A percentile compares a stretch with the other conserved stretches of the same genome.
Conservation (phyloP, 1,140 invertebrate genomes). For the Trissolcus basalis region DNA sequence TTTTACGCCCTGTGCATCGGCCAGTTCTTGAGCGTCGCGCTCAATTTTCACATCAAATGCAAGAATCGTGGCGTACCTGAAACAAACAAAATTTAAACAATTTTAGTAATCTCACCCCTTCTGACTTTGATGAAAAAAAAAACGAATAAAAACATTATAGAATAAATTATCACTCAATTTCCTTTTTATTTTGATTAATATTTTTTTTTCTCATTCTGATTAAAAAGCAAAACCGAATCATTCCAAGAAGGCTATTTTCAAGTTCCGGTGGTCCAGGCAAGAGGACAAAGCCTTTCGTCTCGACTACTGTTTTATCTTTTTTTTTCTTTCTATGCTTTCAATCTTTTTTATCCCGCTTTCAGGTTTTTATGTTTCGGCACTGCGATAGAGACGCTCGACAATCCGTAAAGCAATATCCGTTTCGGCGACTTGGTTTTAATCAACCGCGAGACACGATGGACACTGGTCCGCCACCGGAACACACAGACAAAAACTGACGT, state of each 20-base stretch:
- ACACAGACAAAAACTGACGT: no score
- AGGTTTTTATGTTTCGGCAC: slow-evolving; percentile 18
- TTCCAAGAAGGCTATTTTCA: slow-evolving; percentile 18
- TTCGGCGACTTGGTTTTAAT: slow-evolving; percentile 58
- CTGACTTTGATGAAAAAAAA: no score
- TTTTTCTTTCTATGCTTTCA: slow-evolving; percentile 8
- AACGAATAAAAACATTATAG: no score
- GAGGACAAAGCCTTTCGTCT: slow-evolving; percentile 43
- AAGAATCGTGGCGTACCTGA: slow-evolving; percentile 95
- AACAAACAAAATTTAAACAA: slow-evolving; percentile 16
- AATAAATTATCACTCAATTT: no score
- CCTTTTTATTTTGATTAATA: no score
- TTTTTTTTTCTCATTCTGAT: neutral
- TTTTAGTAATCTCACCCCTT: neutral
- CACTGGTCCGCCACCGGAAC: no score
- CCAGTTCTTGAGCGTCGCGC: slow-evolving; percentile 97
- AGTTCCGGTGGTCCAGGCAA: slow-evolving; percentile 48
- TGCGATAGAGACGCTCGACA: slow-evolving; percentile 46
- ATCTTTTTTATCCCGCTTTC: slow-evolving; percentile 13
- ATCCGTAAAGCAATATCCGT: slow-evolving; percentile 61
- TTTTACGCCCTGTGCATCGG: slow-evolving; percentile 94
- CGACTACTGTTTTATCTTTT: slow-evolving; percentile 23
- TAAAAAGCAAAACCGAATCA: neutral
- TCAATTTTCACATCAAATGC: slow-evolving; percentile 99
- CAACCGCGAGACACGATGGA: slow-evolving; percentile 39